These are phyloP conservation scores for Drosophila simulans DNA, from an alignment of 1,140 invertebrate species.

Conservation along the genomic window DNA sequence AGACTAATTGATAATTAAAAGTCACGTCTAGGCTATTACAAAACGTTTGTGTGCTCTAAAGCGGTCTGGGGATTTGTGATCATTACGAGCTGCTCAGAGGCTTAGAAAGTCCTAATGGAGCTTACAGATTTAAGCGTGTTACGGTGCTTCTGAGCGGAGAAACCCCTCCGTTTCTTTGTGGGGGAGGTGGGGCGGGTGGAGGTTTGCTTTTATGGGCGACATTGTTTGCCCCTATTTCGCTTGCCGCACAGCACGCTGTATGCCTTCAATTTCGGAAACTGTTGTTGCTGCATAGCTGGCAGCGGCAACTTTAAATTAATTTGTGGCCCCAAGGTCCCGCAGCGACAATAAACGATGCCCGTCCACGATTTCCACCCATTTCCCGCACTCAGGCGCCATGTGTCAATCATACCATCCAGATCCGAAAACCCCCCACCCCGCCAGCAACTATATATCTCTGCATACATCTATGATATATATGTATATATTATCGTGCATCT, in stretches of 20 bases:
- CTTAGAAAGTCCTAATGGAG: background rate
- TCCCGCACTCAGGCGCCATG: conserved; percentile 31
- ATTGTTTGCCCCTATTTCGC: background rate
- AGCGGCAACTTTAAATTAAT: conserved; percentile 71
- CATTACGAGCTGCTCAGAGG: background rate
- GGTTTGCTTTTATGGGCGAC: background rate
- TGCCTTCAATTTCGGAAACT: conserved; percentile 35
- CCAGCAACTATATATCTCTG: background rate
- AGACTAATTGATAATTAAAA: too few species aligned
- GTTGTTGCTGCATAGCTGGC: conserved; percentile 48
- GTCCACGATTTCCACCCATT: background rate
- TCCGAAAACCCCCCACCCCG: background rate
- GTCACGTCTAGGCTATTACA: too few species aligned
- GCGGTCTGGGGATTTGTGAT: background rate
- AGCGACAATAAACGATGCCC: conserved; percentile 59
- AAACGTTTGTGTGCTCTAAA: background rate
- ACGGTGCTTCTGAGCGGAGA: background rate
- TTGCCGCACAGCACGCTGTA: conserved; percentile 13
- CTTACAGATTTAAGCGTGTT: background rate
- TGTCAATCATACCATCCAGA: conserved; percentile 57
- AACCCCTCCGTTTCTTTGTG: background rate
- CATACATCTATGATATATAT: background rate
- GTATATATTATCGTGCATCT: background rate
- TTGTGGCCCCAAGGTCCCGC: conserved; percentile 48
- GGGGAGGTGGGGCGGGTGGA: background rate